Conservation (phyloP, 2,888 invertebrate genomes). For the Caenorhabditis sp. region DNA sequence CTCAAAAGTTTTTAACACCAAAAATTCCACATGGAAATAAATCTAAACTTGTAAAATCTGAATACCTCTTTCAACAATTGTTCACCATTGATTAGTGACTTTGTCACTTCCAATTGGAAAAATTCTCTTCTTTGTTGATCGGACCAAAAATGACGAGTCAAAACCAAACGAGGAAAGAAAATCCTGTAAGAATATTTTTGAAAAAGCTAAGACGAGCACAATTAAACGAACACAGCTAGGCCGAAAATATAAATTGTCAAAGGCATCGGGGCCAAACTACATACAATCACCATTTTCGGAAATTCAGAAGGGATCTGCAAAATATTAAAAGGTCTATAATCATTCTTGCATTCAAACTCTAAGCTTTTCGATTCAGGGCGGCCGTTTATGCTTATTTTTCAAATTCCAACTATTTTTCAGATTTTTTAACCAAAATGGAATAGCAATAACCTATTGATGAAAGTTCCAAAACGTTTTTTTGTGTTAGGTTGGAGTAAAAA, state of each 20-base stretch:
- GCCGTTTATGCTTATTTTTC: no score
- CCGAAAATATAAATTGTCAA: slow-evolving; percentile 60
- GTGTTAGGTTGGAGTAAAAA: no score
- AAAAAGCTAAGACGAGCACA: background rate
- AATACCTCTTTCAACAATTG: slow-evolving; percentile 17
- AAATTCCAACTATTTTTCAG: no score
- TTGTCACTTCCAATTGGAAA: slow-evolving; percentile 46
- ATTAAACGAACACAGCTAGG: slow-evolving; percentile 54
- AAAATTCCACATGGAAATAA: no score
- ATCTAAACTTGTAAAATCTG: no score
- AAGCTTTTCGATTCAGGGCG: no score
- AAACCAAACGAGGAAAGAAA: slow-evolving; percentile 64
- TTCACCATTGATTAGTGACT: slow-evolving; percentile 33
- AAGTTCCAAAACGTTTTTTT: no score
- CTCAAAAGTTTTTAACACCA: no score
- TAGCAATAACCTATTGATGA: no score
- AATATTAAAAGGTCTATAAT: background rate
- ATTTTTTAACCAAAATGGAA: no score
- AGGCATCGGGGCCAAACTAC: slow-evolving; percentile 59
- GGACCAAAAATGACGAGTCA: slow-evolving; percentile 68
- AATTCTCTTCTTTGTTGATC: slow-evolving; percentile 57
- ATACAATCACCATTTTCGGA: slow-evolving; percentile 56
- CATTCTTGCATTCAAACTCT: no score
- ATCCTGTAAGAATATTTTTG: slow-evolving; percentile 50
- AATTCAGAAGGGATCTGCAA: slow-evolving; percentile 59